Base-by-base conservation (phyloP, 2,888 invertebrate species). In the Hedychridium roseum region DNA sequence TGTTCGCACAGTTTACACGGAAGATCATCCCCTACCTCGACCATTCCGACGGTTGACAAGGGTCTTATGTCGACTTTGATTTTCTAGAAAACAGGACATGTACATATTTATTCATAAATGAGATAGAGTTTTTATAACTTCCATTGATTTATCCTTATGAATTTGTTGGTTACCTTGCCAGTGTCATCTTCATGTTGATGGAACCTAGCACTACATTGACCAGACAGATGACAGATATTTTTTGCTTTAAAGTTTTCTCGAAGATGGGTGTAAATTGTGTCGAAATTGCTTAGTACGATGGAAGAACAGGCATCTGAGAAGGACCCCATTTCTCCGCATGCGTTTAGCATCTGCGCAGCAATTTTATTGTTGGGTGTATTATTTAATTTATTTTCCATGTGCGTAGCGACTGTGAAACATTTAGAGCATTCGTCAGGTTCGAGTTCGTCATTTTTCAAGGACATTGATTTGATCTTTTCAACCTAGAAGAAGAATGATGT, bases 1-100 rank as follows among this genome's bases (percentile, higher is more conserved):
- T 92, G 91, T 66, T 91, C 87, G 78, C 94, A 95, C 44, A 95
- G 83, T 66, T 93, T 90, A 74, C 95, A 94, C 0, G 92, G 88
- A 40, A 91, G 82, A 70, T 88, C 87, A 62, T 87, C 86, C 27
- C 74, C 78, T n/a, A 85, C 71, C 31, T 81, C 79, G 11, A 84
- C 80, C 67, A 82, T 80, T 42, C 85, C 87, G 53, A 84, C 82
- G 50, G 83, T 83, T 2, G 82, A 85, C 46, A 84, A 70, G 1
- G 84, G 82, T 3, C 82, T 82, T 12, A 86, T 81, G 65, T 86
- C 83, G 35, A 85, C 82, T 1, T 81, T 78, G 1, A 82, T 54
- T 31, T 57, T 53, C 75, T 77, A 31, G 23, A 45, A 35, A 39
- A n/a, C n/a, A n/a, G n/a, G n/a, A n/a, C n/a, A n/a, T n/a, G n/a